Percentiles rank a stretch among this genome's conserved stretches.
These are phyloP conservation scores for Stenurella melanura DNA, from an alignment of 2,888 invertebrate genomes.

Conservation along the genomic window DNA sequence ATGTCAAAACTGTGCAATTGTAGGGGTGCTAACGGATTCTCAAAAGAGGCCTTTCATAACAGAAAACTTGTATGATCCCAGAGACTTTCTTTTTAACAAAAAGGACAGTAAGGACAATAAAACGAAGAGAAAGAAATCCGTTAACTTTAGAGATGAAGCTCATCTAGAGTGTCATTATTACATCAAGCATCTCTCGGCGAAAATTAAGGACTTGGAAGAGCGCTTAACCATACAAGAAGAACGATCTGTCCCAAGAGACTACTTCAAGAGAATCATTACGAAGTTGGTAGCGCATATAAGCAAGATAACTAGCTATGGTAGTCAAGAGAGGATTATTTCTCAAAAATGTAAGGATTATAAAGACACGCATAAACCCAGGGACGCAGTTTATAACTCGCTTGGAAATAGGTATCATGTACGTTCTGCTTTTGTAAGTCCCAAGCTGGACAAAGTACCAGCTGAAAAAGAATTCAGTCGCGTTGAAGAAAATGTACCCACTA, in stretches of 20 bases:
- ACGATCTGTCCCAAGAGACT: slow-evolving; percentile 68
- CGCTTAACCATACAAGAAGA: slow-evolving; percentile 68
- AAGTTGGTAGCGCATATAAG: slow-evolving; percentile 63
- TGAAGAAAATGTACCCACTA: slow-evolving; percentile 6
- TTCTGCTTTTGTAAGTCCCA: slow-evolving; percentile 40
- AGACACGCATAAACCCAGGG: slow-evolving; percentile 13
- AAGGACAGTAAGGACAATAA: slow-evolving; percentile 22
- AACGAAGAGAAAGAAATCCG: slow-evolving; percentile 43
- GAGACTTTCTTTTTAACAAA: slow-evolving; percentile 26
- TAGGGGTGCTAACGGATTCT: slow-evolving; percentile 69
- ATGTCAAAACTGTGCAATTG: slow-evolving; percentile 70
- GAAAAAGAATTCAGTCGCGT: slow-evolving; percentile 49
- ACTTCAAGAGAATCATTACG: slow-evolving; percentile 70
- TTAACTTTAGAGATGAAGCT: slow-evolving; percentile 45
- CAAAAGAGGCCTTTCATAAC: slow-evolving; percentile 68
- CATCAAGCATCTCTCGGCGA: slow-evolving; percentile 60
- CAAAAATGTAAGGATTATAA: slow-evolving; percentile 23
- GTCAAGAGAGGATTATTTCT: slow-evolving; percentile 17
- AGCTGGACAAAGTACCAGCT: slow-evolving; percentile 32
- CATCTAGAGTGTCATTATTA: slow-evolving; percentile 56
- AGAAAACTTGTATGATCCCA: slow-evolving; percentile 53
- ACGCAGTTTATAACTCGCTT: not conserved
- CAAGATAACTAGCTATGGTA: slow-evolving; percentile 42
- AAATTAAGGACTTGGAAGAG: slow-evolving; percentile 66
- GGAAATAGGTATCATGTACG: slow-evolving; percentile 45